phyloP scores from a whole-genome alignment of 2,113 vertebrate species.

The Oncorhynchus gorbuscha region DNA sequence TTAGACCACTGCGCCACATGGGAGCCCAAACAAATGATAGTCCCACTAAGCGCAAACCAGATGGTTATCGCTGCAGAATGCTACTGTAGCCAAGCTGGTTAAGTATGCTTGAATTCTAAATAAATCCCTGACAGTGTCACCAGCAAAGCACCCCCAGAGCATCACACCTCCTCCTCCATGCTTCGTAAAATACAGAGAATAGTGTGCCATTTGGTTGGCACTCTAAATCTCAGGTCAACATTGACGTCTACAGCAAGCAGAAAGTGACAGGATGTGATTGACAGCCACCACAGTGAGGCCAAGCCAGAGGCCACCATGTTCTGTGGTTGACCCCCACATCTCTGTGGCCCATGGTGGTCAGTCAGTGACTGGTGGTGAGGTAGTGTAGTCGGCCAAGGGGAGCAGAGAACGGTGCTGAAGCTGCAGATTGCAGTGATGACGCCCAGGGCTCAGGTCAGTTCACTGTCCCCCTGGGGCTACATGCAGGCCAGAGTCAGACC shows the following conservation, averaged over 20 bases:
- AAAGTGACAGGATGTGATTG: neutral
- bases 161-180: no score
- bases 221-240: no score
- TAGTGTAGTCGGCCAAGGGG: neutral
- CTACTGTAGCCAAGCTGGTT: no score
- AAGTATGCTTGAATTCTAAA: no score
- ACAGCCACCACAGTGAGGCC: neutral
- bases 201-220: no score
- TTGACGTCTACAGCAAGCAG: neutral
- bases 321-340: neutral
- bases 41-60: no score
- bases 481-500: conserved; percentile 40
- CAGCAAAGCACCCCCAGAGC: no score
- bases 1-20: no score
- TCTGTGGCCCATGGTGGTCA: neutral
- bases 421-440: conserved; percentile 53
- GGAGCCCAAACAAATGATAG: no score
- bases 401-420: conserved; percentile 44
- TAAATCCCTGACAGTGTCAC: no score
- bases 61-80: no score
- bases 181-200: no score
- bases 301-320: neutral
- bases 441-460: conserved; percentile 53
- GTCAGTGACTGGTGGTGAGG: neutral
- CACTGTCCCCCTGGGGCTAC: conserved; percentile 51